Conservation (phyloP, 2,113 vertebrate genomes). For the Enhydra lutris region DNA sequence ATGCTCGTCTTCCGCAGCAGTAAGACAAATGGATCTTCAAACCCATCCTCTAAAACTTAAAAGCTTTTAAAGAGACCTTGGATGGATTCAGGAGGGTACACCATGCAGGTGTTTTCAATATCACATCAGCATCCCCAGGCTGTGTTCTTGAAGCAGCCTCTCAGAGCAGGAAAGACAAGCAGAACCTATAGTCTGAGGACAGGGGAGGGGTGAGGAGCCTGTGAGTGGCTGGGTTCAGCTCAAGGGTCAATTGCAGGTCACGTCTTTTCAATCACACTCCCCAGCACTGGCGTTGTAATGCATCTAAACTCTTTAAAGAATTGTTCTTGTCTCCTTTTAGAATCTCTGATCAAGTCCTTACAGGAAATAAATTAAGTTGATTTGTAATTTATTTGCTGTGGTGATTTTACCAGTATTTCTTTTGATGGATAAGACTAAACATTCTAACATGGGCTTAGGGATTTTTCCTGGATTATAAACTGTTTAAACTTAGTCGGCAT, state of each 20-base stretch:
- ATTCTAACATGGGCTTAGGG: background rate
- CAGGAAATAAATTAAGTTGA: background rate
- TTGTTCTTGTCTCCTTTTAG: background rate
- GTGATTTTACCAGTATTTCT: background rate
- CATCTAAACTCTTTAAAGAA: background rate
- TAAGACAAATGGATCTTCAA: background rate
- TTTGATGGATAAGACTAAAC: background rate
- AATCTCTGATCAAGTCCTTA: background rate
- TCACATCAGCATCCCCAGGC: background rate
- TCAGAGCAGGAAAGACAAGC: background rate
- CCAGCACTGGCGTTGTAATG: background rate
- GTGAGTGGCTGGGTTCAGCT: background rate
- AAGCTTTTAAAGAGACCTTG: background rate
- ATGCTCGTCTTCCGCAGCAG: background rate
- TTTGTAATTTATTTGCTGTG: background rate
- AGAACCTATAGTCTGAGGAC: background rate
- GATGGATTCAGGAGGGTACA: background rate
- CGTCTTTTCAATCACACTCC: background rate
- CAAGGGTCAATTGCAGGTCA: background rate
- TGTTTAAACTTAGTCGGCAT: background rate
- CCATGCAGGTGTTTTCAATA: background rate
- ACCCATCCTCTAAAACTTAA: background rate
- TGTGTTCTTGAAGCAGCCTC: background rate
- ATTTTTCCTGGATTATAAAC: background rate
- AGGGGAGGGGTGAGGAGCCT: background rate